phyloP scores from a whole-genome alignment of 2,113 vertebrate species.

The Coryphaenoides rupestris region DNA sequence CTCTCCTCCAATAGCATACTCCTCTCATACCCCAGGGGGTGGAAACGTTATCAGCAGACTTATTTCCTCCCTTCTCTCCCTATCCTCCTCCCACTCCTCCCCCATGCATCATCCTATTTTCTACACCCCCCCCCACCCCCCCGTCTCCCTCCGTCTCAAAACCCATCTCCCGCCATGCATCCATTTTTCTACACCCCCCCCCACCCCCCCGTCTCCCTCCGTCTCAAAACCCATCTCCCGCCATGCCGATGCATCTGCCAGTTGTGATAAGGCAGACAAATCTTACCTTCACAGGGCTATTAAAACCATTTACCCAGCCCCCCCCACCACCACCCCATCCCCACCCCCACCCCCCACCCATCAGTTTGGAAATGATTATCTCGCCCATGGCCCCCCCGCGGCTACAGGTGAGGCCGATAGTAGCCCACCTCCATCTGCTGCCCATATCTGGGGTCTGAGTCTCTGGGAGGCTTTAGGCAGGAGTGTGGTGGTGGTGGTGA shows the following conservation, averaged over 20 bases:
- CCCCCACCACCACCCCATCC: not conserved
- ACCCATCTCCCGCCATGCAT: conserved; percentile 35
- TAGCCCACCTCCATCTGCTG: conserved; percentile 67
- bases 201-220: not conserved
- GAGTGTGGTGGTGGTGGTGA: conserved; percentile 63
- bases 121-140: not conserved
- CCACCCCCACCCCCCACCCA: conserved; percentile 22
- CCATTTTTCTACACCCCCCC: too few species aligned
- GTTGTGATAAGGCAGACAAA: conserved; percentile 87
- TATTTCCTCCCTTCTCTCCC: conserved; percentile 44
- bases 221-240: conserved; percentile 22
- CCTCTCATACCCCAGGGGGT: conserved; percentile 57
- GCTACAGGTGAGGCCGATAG: conserved; percentile 78
- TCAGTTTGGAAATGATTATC: conserved; percentile 84
- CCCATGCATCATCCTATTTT: too few species aligned
- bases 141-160: not conserved
- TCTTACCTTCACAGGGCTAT: conserved; percentile 86
- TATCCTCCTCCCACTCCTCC: not conserved
- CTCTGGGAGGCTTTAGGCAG: conserved; percentile 77
- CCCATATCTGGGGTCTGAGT: conserved; percentile 59
- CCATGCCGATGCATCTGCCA: conserved; percentile 79
- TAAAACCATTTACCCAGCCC: conserved; percentile 62
- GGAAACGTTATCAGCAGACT: conserved; percentile 63
- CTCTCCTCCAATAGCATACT: conserved; percentile 49
- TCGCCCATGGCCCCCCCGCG: conserved; percentile 61